These are phyloP conservation scores for Saxidomus purpurata DNA, from an alignment of 1,140 invertebrate genomes.

Conservation along the genomic window DNA sequence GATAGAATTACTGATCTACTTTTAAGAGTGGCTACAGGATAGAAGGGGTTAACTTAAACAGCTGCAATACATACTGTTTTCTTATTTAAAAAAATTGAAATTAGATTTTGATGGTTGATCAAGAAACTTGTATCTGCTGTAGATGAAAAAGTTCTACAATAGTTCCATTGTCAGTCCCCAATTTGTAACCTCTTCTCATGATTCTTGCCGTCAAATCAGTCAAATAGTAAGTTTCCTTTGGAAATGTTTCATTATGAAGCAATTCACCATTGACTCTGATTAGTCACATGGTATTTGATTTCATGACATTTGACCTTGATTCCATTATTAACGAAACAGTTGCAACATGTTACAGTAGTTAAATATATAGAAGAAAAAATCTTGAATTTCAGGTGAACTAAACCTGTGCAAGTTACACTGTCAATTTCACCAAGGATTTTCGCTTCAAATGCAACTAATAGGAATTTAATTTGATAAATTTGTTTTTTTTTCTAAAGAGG, in stretches of 20 bases:
- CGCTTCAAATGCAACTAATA: conserved; percentile 36
- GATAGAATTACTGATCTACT: too few relatives aligned
- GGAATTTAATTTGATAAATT: conserved; percentile 66
- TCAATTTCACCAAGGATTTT: conserved; percentile 33
- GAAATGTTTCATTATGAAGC: not conserved
- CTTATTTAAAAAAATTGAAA: too few relatives aligned
- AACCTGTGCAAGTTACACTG: not conserved
- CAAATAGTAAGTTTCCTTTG: too few relatives aligned
- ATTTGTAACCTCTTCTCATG: too few relatives aligned
- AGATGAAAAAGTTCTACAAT: too few relatives aligned
- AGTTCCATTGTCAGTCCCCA: too few relatives aligned
- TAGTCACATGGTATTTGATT: not conserved
- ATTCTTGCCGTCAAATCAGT: too few relatives aligned
- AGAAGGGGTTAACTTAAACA: too few relatives aligned
- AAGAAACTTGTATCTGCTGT: too few relatives aligned
- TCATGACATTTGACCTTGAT: conserved; percentile 13
- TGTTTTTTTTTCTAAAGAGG: not conserved
- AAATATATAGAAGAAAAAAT: not conserved
- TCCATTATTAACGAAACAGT: not conserved
- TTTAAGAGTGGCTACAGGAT: too few relatives aligned
- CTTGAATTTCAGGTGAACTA: not conserved
- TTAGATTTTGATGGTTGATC: too few relatives aligned
- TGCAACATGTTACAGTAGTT: not conserved
- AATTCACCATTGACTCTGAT: not conserved
- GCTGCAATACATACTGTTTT: too few relatives aligned